A percentile compares a stretch with the other conserved stretches of the same genome.
Conservation (phyloP, 2,888 invertebrate species). For the Ischnura elegans region DNA sequence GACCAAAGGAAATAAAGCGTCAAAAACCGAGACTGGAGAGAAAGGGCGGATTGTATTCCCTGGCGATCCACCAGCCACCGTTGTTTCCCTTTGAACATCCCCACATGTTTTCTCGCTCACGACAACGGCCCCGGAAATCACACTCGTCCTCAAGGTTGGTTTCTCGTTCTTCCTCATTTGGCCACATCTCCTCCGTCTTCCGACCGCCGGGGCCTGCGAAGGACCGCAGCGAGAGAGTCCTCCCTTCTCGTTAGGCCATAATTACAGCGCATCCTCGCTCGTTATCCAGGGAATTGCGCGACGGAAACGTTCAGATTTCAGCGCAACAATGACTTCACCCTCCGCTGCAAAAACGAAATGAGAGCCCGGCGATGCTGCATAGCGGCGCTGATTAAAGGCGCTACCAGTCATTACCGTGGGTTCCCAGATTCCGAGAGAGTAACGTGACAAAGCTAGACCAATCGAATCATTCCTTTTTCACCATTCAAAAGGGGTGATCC, state of each 20-base stretch:
- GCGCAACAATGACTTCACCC: background rate
- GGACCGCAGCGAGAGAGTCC: background rate
- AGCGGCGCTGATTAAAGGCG: background rate
- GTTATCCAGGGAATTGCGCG: background rate
- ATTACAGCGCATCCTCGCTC: background rate
- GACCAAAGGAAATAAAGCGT: background rate
- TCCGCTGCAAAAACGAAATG: background rate
- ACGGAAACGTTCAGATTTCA: background rate
- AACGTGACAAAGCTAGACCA: background rate
- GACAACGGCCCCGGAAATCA: background rate
- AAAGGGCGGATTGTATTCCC: background rate
- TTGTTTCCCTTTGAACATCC: background rate
- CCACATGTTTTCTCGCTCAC: background rate
- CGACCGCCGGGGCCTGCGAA: background rate
- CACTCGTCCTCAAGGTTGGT: background rate
- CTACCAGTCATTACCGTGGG: background rate
- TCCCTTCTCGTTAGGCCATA: background rate
- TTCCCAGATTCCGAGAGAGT: background rate
- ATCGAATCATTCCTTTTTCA: background rate
- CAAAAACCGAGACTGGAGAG: background rate
- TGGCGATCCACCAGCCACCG: background rate
- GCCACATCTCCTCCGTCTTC: background rate
- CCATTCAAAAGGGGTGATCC: background rate
- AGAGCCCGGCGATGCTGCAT: background rate
- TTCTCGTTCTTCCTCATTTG: background rate